Base-by-base conservation (phyloP, 2,888 invertebrate species). In the Chamaedrilus cognettii region DNA sequence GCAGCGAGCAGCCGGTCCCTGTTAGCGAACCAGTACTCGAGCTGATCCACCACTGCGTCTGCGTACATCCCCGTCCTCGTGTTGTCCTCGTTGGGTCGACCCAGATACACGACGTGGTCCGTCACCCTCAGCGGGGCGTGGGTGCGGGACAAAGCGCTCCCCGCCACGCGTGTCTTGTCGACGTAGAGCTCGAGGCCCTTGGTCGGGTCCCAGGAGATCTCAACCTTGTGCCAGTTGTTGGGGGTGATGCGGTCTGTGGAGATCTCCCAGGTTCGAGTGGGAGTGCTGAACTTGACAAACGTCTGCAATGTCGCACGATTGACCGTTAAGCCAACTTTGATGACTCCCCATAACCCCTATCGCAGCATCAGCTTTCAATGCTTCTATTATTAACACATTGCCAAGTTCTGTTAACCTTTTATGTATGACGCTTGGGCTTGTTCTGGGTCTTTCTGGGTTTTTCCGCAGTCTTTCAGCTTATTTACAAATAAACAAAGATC, bases 1-100 rank as follows among this genome's bases (percentile, higher is more conserved):
- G n/a, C n/a, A n/a, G n/a, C n/a, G n/a, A n/a, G n/a, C n/a, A n/a
- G n/a, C n/a, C n/a, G n/a, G n/a, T 80, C 78, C 3, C 78, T 68
- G 52, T 77, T 75, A 1, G 80, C 79, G 68, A 79, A 77, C 78
- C 79, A 80, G 66, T 77, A 77, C 68, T 80, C 77, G 3, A 83
- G 65, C 59, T 82, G 81, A 68, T 83, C 83, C 11, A 79, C 74
- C 32, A 74, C 61, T 26, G 74, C 75, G 50, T 78, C 69, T 7
- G 79, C 42, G 42, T 42, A 42, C 11, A 42, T 19, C 7, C 42
- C 26, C 26, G 31, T 66, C 11, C n/a, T 3, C 2, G 5, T 23
- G 32, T 42, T 35, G 52, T 64, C 55, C 19, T 62, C 49, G 30
- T 31, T 49, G 5, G 66, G 31, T 35, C 67, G 60, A 34, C 69